These are phyloP conservation scores for Babyrousa celebensis DNA, from an alignment of 2,797 vertebrate species.

Conservation along the genomic window DNA sequence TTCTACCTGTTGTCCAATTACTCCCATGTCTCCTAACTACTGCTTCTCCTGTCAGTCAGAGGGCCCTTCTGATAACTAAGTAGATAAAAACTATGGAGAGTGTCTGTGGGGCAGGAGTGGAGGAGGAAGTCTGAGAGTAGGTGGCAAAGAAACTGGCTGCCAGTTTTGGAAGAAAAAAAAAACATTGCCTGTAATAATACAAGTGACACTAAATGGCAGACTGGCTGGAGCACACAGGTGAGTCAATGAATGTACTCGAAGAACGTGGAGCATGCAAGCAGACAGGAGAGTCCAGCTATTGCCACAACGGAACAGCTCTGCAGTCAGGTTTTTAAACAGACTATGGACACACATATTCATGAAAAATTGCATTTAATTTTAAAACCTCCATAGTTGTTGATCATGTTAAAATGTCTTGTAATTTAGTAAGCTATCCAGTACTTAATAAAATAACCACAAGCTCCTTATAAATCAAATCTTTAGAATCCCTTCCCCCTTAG, in stretches of 20 bases:
- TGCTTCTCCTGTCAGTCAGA: slow-evolving; percentile 18
- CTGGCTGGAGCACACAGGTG: neutral
- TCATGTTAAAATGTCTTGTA: neutral
- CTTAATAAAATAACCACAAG: neutral
- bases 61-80: slow-evolving; percentile 50
- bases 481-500: slow-evolving; percentile 6
- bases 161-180: slow-evolving; percentile 50
- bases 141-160: slow-evolving; percentile 62
- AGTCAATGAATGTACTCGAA: neutral
- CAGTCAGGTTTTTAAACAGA: neutral
- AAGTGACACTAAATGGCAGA: slow-evolving; percentile 51
- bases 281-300: neutral
- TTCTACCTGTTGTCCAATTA: slow-evolving; percentile 59
- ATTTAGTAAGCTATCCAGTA: slow-evolving; percentile 16
- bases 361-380: slow-evolving; percentile 32
- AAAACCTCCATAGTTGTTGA: neutral
- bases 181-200: slow-evolving; percentile 15
- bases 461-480: neutral
- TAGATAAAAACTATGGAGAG: neutral
- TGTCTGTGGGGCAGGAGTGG: neutral
- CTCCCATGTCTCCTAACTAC: neutral
- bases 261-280: neutral
- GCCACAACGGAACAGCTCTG: neutral
- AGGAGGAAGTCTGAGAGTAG: slow-evolving; percentile 40
- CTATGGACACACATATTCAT: neutral